Base-by-base conservation (phyloP, 2,888 invertebrate genomes). In the Cheilosia vulpina region DNA sequence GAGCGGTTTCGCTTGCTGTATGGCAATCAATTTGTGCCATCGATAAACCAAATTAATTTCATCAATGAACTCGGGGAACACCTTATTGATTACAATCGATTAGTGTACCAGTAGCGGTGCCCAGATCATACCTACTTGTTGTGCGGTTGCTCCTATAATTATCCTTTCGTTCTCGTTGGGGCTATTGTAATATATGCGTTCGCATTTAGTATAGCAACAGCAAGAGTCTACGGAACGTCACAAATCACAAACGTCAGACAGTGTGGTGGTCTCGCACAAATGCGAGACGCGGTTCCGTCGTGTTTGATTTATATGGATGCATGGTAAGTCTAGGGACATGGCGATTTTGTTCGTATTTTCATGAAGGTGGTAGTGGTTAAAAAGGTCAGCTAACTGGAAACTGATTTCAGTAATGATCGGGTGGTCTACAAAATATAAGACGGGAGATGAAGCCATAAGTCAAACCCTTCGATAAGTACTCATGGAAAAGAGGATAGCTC, bases 31-130 rank as follows among this genome's bases (percentile, higher is more conserved):
- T 85, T 85, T 80, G 76, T 68, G 85, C 81, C 85, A 76, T 85
- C 85, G 85, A 85, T 81, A 85, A 85, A 85, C 85, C 85, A 72
- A 85, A 85, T 81, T 85, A 85, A 85, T 85, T 85, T 85, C 85
- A 76, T 77, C 81, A 77, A 71, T 77, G 81, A 81, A 77, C 76
- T 71, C 81, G 71, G 66, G 72, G 72, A 85, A 85, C 81, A 85
- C 81, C 85, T 85, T 81, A 85, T 85, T 85, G 85, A 85, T 85
- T 85, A 72, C 81, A 50, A 62, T 77, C 85, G 76, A 85, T 85
- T 85, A 76, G 85, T 66, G 73, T 69, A 45, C 55, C 66, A n/a
- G n/a, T n/a, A n/a, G n/a, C n/a, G 9, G 9, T 31, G 9, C 9
- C 31, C 6, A 31, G 9, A 31, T 9, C 50, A 65, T 83, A 45